These are phyloP conservation scores for Conus betulinus DNA, from an alignment of 1,140 invertebrate species.

Conservation along the genomic window DNA sequence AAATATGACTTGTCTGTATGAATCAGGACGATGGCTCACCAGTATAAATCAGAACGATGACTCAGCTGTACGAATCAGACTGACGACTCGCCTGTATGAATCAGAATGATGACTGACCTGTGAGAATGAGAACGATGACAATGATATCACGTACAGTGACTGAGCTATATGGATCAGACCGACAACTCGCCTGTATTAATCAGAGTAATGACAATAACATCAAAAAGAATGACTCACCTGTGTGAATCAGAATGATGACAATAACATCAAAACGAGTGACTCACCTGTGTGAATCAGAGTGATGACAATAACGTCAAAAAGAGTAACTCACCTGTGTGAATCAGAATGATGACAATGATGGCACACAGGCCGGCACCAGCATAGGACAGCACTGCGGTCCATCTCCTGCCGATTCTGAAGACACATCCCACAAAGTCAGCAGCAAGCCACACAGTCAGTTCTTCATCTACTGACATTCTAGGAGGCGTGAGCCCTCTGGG, in stretches of 20 bases:
- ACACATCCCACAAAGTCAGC: too few relatives aligned
- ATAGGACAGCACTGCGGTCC: not conserved
- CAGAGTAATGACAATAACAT: constrained; percentile 17
- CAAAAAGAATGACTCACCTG: not conserved
- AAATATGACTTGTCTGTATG: too few relatives aligned
- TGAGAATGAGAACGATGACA: constrained; percentile 14
- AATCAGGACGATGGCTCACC: too few relatives aligned
- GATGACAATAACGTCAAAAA: not conserved
- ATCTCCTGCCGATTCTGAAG: constrained; percentile 18
- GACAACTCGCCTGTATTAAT: not conserved
- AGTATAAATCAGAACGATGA: too few relatives aligned
- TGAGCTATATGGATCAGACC: too few relatives aligned
- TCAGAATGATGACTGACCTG: not conserved
- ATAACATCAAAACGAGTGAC: not conserved
- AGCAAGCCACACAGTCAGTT: too few relatives aligned
- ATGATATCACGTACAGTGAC: not conserved
- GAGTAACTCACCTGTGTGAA: not conserved
- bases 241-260: constrained; percentile 19
- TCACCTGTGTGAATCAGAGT: constrained; percentile 14
- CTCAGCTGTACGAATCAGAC: too few relatives aligned
- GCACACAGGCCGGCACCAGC: not conserved
- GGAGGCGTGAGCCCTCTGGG: too few relatives aligned
- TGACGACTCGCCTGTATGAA: too few relatives aligned
- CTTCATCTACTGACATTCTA: too few relatives aligned
- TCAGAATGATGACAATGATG: constrained; percentile 17